Base-by-base conservation (phyloP, 2,113 vertebrate genomes). In the Chaetorhynchus papuensis region DNA sequence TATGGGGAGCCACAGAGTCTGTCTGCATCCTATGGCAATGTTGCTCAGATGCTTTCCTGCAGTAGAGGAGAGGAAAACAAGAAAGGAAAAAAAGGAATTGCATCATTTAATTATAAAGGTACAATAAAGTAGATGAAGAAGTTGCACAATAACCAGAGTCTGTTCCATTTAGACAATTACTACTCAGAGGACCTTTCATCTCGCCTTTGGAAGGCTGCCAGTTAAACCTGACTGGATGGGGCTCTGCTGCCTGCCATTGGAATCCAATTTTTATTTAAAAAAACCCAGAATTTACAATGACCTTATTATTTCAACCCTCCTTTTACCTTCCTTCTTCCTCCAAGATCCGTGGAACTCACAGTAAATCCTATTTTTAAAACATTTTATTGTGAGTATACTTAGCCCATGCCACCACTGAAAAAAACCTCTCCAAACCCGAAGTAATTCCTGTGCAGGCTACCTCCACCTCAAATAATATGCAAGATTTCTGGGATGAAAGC, bases 61-160 rank as follows among this genome's bases (percentile, higher is more conserved):
- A 35, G 24, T 35, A 63, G 33, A 21, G 1, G 5, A 68, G 82
- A 93, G 56, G 39, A 82, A 70, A 94, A 45, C 18, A 33, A 80
- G 65, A 89, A 86, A 53, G 61, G 10, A n/a, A 78, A 41, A 65
- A 84, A 83, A 83, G 31, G 15, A 84, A 93, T 95, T 35, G 19
- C 69, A 87, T 95, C 26, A 93, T 94, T 96, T 95, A 80, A 95
- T 97, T 96, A 80, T 77, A 95, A 87, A 96, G 70, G 45, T 96
- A 87, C 86, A 85, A 83, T 96, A 83, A 95, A 95, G 82, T 75
- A 89, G 66, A 95, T 66, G 68, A 76, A 86, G 93, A 95, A 94
- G 89, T 83, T 83, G 59, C 80, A 72, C 70, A 77, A 85, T 80
- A 96, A 90, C 71, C 33, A 45, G 60, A 91, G 88, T 87, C 80